Base-by-base conservation (phyloP, 1,140 invertebrate genomes). In the Cepaea nemoralis region DNA sequence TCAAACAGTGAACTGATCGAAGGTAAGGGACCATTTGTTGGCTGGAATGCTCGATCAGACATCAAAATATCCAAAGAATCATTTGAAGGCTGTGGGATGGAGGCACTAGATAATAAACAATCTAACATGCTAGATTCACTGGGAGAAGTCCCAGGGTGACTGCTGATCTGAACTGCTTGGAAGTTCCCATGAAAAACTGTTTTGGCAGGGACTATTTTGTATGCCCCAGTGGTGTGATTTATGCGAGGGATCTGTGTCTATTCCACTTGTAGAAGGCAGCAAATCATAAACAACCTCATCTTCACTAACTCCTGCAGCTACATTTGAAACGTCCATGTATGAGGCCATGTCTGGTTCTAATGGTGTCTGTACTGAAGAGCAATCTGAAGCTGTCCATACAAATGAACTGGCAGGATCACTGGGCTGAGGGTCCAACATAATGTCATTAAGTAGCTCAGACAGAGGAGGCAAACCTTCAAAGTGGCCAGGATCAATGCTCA, bases 1-100 rank as follows among this genome's bases (percentile, higher is more conserved):
- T 79, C 77, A 73, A 80, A 80, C 14, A 73, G 48, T 31, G 78
- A 80, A 33, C 67, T 80, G 45, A 80, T 73, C n/a, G 78, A 80
- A 39, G 78, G 78, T 33, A 80, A 39, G 55, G 78, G 78, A 27
- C 37, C 48, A 55, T 31, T 71, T 12, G 78, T 39, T 55, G 78
- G 31, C 40, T 80, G 78, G 78, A 80, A 80, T 80, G 78, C 33
- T 37, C 42, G n/a, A 55, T 80, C 69, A 35, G 78, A 80, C 12
- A 35, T n/a, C n/a, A 80, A 50, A 35, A 19, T n/a, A 12, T 71
- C 78, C 24, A 71, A 37, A 27, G 78, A 39, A 59, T 73, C 69
- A 71, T 33, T 80, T 33, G 78, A 37, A 40, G 45, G 33, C 31
- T 79, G 77, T 22, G 37, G 45, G 14, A 71, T 0, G n/a, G 78